Conservation (phyloP, 2,113 vertebrate species). For the Lagopus leucura region DNA sequence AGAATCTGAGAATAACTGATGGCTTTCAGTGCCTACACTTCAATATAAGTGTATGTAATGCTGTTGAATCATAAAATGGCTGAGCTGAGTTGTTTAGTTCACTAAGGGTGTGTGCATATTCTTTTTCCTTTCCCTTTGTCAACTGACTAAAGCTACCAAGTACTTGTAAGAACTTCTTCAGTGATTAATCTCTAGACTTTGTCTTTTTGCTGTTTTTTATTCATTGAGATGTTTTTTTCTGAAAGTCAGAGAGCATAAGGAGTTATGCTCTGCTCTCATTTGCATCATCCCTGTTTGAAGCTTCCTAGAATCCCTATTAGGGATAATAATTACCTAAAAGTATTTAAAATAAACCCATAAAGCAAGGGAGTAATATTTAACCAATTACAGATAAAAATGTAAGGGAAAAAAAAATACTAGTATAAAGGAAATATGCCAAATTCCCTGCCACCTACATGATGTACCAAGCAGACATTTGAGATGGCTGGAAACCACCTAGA, state of each 20-base stretch:
- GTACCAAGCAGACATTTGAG: background rate
- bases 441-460: background rate
- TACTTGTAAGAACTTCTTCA: background rate
- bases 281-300: background rate
- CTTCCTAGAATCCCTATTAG: background rate
- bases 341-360: background rate
- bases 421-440: background rate
- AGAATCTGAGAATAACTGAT: background rate
- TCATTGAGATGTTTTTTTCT: slow-evolving; percentile 10
- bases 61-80: background rate
- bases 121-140: background rate
- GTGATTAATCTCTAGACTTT: background rate
- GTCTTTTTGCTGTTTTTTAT: background rate
- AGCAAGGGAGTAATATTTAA: background rate
- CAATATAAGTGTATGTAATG: background rate
- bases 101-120: background rate
- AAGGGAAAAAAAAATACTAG: background rate
- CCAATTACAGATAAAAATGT: background rate
- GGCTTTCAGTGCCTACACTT: background rate
- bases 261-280: background rate
- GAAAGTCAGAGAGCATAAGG: background rate
- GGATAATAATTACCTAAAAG: background rate
- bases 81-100: background rate
- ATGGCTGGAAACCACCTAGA: background rate
- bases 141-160: background rate